A percentile compares a stretch with the other conserved stretches of the same genome.
Evolutionary conservation across 2,797 vertebrate species (phyloP).

Genomic region (Pelodytes ibericus): DNA sequence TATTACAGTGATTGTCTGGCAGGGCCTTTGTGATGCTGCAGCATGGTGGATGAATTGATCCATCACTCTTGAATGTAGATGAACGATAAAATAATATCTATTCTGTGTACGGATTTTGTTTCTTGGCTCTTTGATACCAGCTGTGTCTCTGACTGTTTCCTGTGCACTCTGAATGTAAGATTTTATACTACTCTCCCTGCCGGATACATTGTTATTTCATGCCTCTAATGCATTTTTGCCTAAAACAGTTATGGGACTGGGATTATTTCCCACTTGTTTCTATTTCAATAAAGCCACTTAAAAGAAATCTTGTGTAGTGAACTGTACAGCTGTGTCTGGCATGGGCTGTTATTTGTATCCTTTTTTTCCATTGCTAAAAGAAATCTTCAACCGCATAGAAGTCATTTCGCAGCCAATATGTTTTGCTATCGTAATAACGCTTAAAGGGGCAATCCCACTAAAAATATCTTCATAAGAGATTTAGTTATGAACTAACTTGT

Average conservation of each 20-base stretch:
- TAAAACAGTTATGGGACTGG: constrained; percentile 11
- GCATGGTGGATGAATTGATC: neutral
- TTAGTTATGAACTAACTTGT: no score
- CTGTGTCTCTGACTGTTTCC: neutral
- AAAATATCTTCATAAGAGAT: no score
- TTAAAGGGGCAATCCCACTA: neutral
- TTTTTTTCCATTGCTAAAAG: neutral
- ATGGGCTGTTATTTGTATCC: neutral
- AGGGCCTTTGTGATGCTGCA: constrained; percentile 57
- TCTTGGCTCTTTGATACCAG: constrained; percentile 1
- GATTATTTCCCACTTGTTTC: constrained; percentile 19
- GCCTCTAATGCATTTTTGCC: constrained; percentile 13
- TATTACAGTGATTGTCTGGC: constrained; percentile 52
- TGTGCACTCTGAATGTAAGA: constrained; percentile 2
- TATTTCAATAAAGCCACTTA: constrained; percentile 10
- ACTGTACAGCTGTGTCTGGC: neutral
- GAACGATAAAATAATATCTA: constrained; percentile 2
- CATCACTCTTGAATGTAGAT: neutral
- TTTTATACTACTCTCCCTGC: constrained; percentile 14
- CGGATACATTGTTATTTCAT: constrained; percentile 24
- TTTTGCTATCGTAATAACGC: neutral
- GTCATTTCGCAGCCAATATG: neutral
- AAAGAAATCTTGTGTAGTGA: constrained; percentile 1
- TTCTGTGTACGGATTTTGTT: neutral
- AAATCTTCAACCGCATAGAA: neutral